Conservation (phyloP, 1,140 invertebrate genomes). For the Brachionus calyciflorus region DNA sequence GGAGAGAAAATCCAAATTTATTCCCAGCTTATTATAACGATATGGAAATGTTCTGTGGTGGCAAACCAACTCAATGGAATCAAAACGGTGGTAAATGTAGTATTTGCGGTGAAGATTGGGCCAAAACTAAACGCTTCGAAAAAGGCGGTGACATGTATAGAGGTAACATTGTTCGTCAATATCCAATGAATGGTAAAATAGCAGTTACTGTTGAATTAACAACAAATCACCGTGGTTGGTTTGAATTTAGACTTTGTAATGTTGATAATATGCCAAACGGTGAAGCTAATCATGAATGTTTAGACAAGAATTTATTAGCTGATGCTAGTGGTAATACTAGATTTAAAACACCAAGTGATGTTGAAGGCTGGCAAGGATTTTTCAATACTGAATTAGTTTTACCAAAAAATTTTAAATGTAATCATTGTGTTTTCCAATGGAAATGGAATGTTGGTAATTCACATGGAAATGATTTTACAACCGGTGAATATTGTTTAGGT, state of each 20-base stretch:
- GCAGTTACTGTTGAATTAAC: constrained; percentile 48
- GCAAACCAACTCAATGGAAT: constrained; percentile 65
- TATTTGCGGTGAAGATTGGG: constrained; percentile 35
- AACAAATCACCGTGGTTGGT: constrained; percentile 52
- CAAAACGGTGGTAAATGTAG: constrained; percentile 34
- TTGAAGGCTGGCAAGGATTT: not conserved
- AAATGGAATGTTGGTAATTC: constrained; percentile 46
- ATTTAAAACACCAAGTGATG: not conserved
- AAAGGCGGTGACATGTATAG: constrained; percentile 20
- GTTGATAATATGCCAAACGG: constrained; percentile 9
- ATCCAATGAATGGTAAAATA: constrained; percentile 12
- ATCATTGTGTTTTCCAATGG: constrained; percentile 57
- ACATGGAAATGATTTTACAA: constrained; percentile 42
- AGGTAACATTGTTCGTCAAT: not conserved
- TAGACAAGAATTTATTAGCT: constrained; percentile 5
- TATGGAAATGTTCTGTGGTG: constrained; percentile 82
- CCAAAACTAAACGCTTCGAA: constrained; percentile 7
- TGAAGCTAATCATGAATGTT: constrained; percentile 21
- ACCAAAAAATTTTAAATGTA: constrained; percentile 53
- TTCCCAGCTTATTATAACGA: constrained; percentile 79
- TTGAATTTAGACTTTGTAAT: constrained; percentile 52
- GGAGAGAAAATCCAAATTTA: constrained; percentile 66
- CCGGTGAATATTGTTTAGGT: constrained; percentile 47
- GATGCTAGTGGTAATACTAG: constrained; percentile 21
- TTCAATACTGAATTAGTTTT: constrained; percentile 14